Base-by-base conservation (phyloP, 2,888 invertebrate species). In the Amaurobius ferox region DNA sequence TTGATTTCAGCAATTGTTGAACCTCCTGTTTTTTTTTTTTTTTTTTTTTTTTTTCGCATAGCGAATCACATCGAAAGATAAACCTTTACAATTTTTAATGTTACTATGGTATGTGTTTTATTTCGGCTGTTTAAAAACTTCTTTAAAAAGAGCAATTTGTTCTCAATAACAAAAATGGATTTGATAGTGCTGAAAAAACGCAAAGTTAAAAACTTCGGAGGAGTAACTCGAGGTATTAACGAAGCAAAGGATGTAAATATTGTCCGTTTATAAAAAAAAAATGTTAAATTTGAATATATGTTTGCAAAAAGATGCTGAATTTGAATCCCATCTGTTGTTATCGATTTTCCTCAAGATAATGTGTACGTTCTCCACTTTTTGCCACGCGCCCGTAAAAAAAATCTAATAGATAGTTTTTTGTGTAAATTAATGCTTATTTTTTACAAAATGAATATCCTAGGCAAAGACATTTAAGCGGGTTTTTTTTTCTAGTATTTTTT, bases 401-500 rank as follows among this genome's bases (percentile, higher is more conserved):
- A 66, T 66, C 55, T 66, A 66, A 66, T 66, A 66, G 66, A 66
- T 66, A 55, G 66, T 66, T 66, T 66, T 66, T 66, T 66, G 35
- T 66, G 66, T 66, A 35, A 66, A 66, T 66, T 66, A 66, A 66
- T 66, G 66, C 66, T 66, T 66, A 66, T 66, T 66, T 66, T 64
- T 66, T 66, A 66, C 32, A 66, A 66, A 66, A 30, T 35, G 66
- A 66, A 30, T 66, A 30, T 66, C 35, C 66, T 66, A 32, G 19
- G 66, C 16, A 81, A 73, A 48, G 68, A 70, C 70, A 62, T 70
- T 76, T 83, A 74, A 76, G 39, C 71, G 62, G 70, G 81, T 83
- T 83, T 83, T 71, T 44, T 76, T 81, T 48, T 71, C 29, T 30
- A 30, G n/a, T 9, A 30, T 74, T 76, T 76, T 76, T 76, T 76